Conservation (phyloP, 2,888 invertebrate species). For the Stictocephala bisonia region DNA sequence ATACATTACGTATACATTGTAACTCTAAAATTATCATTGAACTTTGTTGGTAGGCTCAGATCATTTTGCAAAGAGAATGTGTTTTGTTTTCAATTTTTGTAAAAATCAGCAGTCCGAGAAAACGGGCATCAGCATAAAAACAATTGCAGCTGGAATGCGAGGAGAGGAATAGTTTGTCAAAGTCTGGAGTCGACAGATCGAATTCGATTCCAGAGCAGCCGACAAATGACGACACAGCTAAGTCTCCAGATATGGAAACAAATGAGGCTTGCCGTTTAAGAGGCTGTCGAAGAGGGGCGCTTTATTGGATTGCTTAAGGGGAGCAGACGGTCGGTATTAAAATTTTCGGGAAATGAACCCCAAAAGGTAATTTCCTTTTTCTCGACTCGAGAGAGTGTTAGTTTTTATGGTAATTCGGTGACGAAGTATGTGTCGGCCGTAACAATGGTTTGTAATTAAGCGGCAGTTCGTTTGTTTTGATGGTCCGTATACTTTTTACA, state of each 20-base stretch:
- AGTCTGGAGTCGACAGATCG: neutral
- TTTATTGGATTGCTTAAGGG: slow-evolving; percentile 47
- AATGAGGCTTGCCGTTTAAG: slow-evolving; percentile 49
- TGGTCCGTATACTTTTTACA: slow-evolving; percentile 5
- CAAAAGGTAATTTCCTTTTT: slow-evolving; percentile 55
- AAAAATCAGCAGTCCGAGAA: too few relatives aligned
- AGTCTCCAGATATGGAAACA: slow-evolving; percentile 49
- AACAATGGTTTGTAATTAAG: slow-evolving; percentile 42
- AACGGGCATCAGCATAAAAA: too few relatives aligned
- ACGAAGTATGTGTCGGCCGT: neutral
- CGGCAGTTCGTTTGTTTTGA: slow-evolving; percentile 38
- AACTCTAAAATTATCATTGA: too few relatives aligned
- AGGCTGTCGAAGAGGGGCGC: slow-evolving; percentile 44
- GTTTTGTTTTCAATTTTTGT: too few relatives aligned
- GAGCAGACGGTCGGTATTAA: slow-evolving; percentile 49
- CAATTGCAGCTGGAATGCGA: too few relatives aligned
- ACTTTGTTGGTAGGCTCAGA: too few relatives aligned
- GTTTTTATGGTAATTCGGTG: slow-evolving; percentile 44
- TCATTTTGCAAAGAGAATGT: too few relatives aligned
- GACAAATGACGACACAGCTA: slow-evolving; percentile 17
- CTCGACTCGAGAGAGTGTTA: slow-evolving; percentile 21
- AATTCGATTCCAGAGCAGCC: slow-evolving; percentile 14
- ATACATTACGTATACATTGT: too few relatives aligned
- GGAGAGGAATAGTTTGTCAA: too few relatives aligned
- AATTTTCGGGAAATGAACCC: slow-evolving; percentile 56